Base-by-base conservation (phyloP, 2,113 vertebrate species). In the Nothobranchius furzeri region DNA sequence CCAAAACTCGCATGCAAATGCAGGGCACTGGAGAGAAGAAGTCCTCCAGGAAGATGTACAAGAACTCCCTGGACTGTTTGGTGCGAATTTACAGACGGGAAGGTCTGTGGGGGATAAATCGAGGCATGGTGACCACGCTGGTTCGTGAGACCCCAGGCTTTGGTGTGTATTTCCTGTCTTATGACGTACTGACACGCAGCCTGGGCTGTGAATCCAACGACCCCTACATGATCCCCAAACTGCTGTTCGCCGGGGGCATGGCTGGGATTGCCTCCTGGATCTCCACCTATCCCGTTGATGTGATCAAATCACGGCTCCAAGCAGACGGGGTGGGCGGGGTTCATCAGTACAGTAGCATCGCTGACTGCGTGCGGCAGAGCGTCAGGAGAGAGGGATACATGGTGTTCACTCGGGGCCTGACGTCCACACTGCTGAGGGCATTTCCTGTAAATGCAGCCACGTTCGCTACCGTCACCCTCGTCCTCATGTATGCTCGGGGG, bases 1-100 rank as follows among this genome's bases (percentile, higher is more conserved):
- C 96, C 20, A 99, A 99, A 88, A 99, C 98, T 2, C 94, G 97
- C 74, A 95, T 99, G 95, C 98, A 99, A 81, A 92, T 98, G 86
- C 98, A 98, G 83, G 97, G 93, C 8, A 94, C 94, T 0, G 96
- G 98, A 1, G 93, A 95, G 68, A 95, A 95, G 79, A 95, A 94
- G 73, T 89, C 91, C 0, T 92, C 92, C 43, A 90, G 66, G 0
- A 96, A 94, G 88, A 71, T 94, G 81, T 99, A 99, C 90, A 95
- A 95, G 79, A 99, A 96, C 72, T 96, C 98, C 1, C 87, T 98
- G 86, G 95, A 99, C 89, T 99, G 98, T 68, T 90, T 99, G 90
- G 75, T 74, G 2, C 95, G 94, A 74, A 98, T 98, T 89, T 98
- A 99, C 85, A 93, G 73, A 3, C 94, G 88, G 0, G 96, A 99